phyloP scores from a whole-genome alignment of 2,888 invertebrate species.

The Gonocerus acuteangulatus region DNA sequence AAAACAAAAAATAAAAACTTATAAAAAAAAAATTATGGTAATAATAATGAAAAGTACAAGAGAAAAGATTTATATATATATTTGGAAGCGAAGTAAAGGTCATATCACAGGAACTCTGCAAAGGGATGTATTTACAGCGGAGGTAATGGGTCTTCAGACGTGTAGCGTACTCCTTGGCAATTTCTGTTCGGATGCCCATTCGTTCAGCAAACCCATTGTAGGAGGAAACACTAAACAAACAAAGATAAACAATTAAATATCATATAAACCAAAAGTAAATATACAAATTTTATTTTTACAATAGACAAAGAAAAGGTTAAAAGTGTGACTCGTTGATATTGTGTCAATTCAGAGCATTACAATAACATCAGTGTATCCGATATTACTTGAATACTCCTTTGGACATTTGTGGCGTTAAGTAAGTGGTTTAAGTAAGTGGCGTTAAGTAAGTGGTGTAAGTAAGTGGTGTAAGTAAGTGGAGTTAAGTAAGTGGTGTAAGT shows the following conservation, averaged over 20 bases:
- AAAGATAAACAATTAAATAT: background rate
- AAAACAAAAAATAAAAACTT: no score
- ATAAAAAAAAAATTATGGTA: no score
- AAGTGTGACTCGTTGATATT: no score
- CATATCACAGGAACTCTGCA: conserved; percentile 25
- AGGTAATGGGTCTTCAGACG: conserved; percentile 8
- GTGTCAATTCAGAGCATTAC: no score
- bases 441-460: no score
- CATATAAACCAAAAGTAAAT: background rate
- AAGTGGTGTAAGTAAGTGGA: no score
- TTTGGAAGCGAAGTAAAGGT: conserved; percentile 24
- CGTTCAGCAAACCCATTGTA: conserved; percentile 13
- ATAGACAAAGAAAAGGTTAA: no score
- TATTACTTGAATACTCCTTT: no score
- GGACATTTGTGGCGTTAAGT: no score
- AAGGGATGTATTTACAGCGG: conserved; percentile 3
- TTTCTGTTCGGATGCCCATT: conserved; percentile 15
- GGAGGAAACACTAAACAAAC: conserved; percentile 15
- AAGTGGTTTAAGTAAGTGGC: no score
- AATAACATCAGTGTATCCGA: no score
- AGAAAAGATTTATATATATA: conserved; percentile 16
- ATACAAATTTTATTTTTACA: background rate
- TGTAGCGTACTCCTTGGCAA: conserved; percentile 20
- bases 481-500: no score
- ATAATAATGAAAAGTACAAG: background rate